phyloP scores from a whole-genome alignment of 2,888 invertebrate species.

The Panopea generosa region DNA sequence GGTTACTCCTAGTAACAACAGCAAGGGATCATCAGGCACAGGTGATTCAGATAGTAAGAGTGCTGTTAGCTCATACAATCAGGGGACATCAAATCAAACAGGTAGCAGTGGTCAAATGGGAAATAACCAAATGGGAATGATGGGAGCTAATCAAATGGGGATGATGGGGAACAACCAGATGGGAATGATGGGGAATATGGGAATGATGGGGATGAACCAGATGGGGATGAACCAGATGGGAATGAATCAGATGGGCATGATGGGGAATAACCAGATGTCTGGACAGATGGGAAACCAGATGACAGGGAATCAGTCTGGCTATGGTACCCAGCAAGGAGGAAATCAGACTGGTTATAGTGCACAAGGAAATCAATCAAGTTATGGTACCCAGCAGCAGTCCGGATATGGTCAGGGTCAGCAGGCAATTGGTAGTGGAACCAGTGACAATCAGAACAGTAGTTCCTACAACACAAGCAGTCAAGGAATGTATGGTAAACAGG shows the following conservation, averaged over 20 bases:
- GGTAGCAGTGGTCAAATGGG: background rate
- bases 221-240: conserved; percentile 25
- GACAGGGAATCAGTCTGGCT: conserved; percentile 17
- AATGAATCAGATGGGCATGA: conserved; percentile 19
- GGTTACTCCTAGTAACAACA: conserved; percentile 1
- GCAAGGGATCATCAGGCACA: background rate
- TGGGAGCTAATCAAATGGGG: conserved; percentile 16
- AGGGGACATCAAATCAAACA: background rate
- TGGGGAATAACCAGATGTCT: conserved; percentile 8
- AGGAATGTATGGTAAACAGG: too few relatives aligned
- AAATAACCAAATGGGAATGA: conserved; percentile 16
- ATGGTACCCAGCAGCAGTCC: background rate
- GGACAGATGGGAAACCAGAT: conserved; percentile 12
- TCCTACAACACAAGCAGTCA: background rate
- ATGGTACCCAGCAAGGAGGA: conserved; percentile 6
- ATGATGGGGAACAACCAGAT: conserved; percentile 30
- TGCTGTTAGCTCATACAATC: background rate
- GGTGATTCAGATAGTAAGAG: background rate
- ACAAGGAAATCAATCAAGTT: background rate
- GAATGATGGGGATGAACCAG: conserved; percentile 8
- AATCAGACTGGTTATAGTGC: background rate
- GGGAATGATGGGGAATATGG: conserved; percentile 40
- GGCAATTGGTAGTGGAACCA: background rate
- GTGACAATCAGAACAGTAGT: background rate
- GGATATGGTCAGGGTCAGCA: background rate